Evolutionary conservation across 2,113 vertebrate genomes (phyloP).

Genomic region (Tupaia chinensis): DNA sequence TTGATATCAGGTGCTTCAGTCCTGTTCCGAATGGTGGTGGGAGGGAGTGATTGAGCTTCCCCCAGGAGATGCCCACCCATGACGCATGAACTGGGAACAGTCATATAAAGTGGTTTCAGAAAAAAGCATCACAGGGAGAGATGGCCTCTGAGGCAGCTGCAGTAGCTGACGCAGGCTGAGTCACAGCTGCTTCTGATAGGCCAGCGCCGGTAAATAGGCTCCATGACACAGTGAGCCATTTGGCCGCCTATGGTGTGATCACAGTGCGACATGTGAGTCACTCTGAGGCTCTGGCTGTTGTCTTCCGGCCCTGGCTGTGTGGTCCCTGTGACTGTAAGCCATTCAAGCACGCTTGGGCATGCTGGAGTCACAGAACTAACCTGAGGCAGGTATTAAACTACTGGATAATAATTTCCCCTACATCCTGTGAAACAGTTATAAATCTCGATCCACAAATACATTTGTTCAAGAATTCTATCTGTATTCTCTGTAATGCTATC

Average conservation of each 20-base stretch:
- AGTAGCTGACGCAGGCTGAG: neutral
- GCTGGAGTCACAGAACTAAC: neutral
- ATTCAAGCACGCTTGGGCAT: neutral
- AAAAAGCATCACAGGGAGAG: neutral
- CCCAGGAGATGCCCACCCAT: too few species aligned
- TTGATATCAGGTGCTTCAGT: neutral
- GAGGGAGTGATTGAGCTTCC: neutral
- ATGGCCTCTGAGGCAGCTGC: neutral
- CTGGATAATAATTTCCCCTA: neutral
- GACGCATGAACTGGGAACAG: neutral
- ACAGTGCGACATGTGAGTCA: neutral
- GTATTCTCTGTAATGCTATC: neutral
- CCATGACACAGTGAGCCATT: neutral
- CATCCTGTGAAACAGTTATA: neutral
- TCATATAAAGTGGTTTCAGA: neutral
- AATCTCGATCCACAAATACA: neutral
- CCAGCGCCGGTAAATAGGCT: neutral
- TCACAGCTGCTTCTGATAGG: neutral
- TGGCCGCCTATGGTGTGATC: fast-evolving
- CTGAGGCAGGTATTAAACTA: neutral
- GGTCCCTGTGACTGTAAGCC: neutral
- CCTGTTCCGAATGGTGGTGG: neutral
- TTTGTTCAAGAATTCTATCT: neutral
- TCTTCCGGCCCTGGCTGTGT: neutral
- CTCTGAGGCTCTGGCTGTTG: neutral